Base-by-base conservation (phyloP, 2,888 invertebrate species). In the Xanthorhoe spadicearia region DNA sequence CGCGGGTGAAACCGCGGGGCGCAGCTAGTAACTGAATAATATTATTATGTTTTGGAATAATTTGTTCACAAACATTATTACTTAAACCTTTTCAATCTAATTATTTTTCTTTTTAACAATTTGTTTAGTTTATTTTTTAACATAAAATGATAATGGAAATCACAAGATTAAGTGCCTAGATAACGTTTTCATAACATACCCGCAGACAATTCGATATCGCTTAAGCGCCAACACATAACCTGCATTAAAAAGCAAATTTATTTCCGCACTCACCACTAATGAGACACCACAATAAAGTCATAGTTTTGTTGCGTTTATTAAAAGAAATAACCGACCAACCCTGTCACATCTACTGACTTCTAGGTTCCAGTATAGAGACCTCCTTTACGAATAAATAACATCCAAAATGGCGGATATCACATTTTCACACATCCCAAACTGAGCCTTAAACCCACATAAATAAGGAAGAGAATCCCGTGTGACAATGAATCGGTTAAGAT, bases 291-390 rank as follows among this genome's bases (percentile, higher is more conserved):
- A 77, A 83, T 86, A 86, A 87, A 87, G 74, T 80, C 69, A 77
- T 75, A 76, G 80, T 77, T 85, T 82, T 84, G 81, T 82, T 76
- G 79, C 71, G 67, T 70, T 75, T 75, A 77, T 76, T 79, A 77
- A 80, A 82, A 82, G 76, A 83, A 86, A 59, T 51, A 82, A 84
- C 81, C 80, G 77, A 77, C 74, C 80, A 77, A 77, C 77, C 76
- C 80, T 83, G 84, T 84, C 85, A 83, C 82, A 81, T 78, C 79
- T 76, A 74, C 76, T 76, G 78, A 81, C 85, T 79, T 79, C 87
- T 84, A 87, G 83, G 80, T 84, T 81, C 78, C 78, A 83, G 35
- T 15, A 83, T 82, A 83, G 83, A 89, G 86, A 85, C 82, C 80
- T 83, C 80, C 77, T 75, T 78, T 81, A 75, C 79, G 75, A 74